These are phyloP conservation scores for Plecturocebus donacophilus DNA, from an alignment of 2,113 vertebrate genomes.

Conservation along the genomic window DNA sequence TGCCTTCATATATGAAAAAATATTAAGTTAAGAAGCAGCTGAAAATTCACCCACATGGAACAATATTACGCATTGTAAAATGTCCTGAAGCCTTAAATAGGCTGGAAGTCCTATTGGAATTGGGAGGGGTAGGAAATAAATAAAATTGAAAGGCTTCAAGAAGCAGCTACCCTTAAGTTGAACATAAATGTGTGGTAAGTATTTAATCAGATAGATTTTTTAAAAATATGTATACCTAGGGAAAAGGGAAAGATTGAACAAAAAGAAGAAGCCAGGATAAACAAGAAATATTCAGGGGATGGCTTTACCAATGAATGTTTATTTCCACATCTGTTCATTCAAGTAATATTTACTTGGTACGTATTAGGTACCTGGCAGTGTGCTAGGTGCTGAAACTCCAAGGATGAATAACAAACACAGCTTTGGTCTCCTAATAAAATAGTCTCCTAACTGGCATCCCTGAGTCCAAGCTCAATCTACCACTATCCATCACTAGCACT, in stretches of 20 bases:
- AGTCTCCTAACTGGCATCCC: background rate
- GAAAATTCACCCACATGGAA: background rate
- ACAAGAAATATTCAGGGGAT: background rate
- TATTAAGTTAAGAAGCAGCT: background rate
- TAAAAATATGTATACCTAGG: background rate
- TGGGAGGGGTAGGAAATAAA: background rate
- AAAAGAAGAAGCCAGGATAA: constrained; percentile 28
- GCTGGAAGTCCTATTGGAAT: background rate
- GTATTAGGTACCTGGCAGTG: constrained; percentile 26
- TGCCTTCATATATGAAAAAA: background rate
- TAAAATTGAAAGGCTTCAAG: background rate
- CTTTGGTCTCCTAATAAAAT: constrained; percentile 7
- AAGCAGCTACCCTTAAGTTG: background rate
- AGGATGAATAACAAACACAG: constrained; percentile 41
- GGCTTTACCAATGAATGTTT: background rate
- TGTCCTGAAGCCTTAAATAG: background rate
- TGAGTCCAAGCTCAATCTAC: background rate
- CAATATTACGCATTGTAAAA: background rate
- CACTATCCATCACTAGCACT: constrained; percentile 21
- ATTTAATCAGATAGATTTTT: background rate
- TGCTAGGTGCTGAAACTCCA: background rate
- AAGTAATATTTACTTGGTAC: constrained; percentile 21
- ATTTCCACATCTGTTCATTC: constrained; percentile 33
- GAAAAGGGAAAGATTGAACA: background rate
- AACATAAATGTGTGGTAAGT: background rate